phyloP scores from a whole-genome alignment of 2,888 invertebrate genomes.

The Salpingus planirostris region DNA sequence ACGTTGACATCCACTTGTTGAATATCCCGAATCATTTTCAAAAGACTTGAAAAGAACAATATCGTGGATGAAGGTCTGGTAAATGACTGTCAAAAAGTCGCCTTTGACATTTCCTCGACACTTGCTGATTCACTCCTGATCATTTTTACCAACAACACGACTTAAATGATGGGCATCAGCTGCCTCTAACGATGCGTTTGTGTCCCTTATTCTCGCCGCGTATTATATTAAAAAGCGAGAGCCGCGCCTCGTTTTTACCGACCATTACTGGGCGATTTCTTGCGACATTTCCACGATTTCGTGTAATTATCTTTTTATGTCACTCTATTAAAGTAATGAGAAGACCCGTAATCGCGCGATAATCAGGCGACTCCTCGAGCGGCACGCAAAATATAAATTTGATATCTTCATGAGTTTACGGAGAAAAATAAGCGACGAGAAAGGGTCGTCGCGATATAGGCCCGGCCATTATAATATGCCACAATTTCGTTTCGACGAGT shows the following conservation, averaged over 20 bases:
- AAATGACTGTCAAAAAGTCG: constrained; percentile 27
- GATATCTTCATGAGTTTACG: not conserved
- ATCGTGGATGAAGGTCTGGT: constrained; percentile 29
- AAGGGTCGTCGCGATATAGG: no score
- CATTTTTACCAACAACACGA: constrained; percentile 11
- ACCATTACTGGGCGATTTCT: constrained; percentile 9
- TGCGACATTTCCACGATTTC: no score
- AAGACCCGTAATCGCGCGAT: no score
- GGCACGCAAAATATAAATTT: not conserved
- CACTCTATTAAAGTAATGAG: constrained; percentile 12
- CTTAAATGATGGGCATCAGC: constrained; percentile 14
- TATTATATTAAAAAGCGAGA: no score
- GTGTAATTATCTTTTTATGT: constrained; percentile 14
- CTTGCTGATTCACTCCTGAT: constrained; percentile 16
- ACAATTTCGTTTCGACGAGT: constrained; percentile 34
- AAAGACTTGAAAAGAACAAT: constrained; percentile 30
- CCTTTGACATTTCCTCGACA: constrained; percentile 14
- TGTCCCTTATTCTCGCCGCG: no score
- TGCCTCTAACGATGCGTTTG: constrained; percentile 14
- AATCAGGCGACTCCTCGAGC: constrained; percentile 5
- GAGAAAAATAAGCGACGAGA: no score
- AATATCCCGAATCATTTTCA: constrained; percentile 27
- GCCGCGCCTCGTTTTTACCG: constrained; percentile 6
- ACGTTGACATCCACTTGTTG: constrained; percentile 42
- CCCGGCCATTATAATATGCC: constrained; percentile 31